Evolutionary conservation across 2,113 vertebrate genomes (phyloP), one percentile per base, ranked within the genome.

Genomic region (Dipodomys stephensi): DNA sequence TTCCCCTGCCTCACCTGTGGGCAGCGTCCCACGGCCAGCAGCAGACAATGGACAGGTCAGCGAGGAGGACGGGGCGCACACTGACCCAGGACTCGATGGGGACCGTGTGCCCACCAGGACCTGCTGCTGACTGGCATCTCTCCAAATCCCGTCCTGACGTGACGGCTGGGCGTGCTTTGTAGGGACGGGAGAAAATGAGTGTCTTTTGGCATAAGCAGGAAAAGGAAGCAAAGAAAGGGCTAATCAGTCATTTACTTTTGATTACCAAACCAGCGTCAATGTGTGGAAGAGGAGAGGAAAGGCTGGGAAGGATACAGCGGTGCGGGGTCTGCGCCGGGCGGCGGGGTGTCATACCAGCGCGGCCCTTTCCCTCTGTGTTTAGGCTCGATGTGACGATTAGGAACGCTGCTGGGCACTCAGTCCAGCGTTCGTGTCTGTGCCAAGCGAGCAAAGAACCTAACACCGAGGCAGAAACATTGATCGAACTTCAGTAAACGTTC

Each of bases 391-490:
- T 25, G 67, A 65, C 78, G 15, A 72, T 79, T 46, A 67, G 71
- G 57, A 49, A 62, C 64, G 22, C 10, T 60, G 27, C 35, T 65
- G 49, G 92, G 69, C 25, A n/a, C n/a, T n/a, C n/a, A n/a, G n/a
- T n/a, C n/a, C n/a, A n/a, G n/a, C n/a, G n/a, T n/a, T n/a, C n/a
- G 76, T 89, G 78, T 57, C 20, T 49, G 64, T 49, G 30, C 4
- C 13, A 88, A 84, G 49, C 5, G 20, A 90, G 83, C 20, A 81
- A 90, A 13, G 12, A 81, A 83, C 87, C 89, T 82, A 69, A 90
- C 68, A 65, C 83, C 60, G 49, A 87, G 25, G 9, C 32, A 80
- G 25, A 84, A 68, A 60, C 60, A 77, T 27, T 23, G 72, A 85
- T 20, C 81, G 35, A 2, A 73, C 10, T 62, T 65, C 25, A 60